phyloP scores from a whole-genome alignment of 1,140 invertebrate genomes.

The Drusus annulatus region DNA sequence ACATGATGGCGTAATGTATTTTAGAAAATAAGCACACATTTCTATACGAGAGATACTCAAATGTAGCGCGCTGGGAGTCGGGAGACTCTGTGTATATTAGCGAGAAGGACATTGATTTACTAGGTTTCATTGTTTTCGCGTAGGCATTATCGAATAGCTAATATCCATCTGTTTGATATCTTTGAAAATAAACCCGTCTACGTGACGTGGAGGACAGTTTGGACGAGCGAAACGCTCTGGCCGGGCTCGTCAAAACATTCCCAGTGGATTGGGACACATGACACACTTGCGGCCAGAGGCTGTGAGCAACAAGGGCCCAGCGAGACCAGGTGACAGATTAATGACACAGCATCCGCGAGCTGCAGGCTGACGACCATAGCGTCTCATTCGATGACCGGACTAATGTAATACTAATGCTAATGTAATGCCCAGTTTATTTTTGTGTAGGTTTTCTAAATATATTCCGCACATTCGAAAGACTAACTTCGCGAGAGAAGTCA shows the following conservation, averaged over 20 bases:
- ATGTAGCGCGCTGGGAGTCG: too few relatives aligned
- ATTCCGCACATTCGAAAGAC: background rate
- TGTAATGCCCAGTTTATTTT: too few relatives aligned
- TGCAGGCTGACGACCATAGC: too few relatives aligned
- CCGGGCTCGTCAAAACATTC: slow-evolving; percentile 40
- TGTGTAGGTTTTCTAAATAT: too few relatives aligned
- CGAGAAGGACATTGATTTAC: too few relatives aligned
- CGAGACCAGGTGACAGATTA: slow-evolving; percentile 7
- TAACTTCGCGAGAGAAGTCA: slow-evolving; percentile 11
- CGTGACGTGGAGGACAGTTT: background rate
- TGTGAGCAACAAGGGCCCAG: background rate
- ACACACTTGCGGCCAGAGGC: slow-evolving; percentile 14
- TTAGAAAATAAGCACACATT: slow-evolving; percentile 30
- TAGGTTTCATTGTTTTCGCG: too few relatives aligned
- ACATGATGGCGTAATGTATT: slow-evolving; percentile 27
- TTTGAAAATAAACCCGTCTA: slow-evolving; percentile 5
- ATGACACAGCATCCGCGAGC: background rate
- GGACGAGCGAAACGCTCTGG: slow-evolving; percentile 19
- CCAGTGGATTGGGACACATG: slow-evolving; percentile 32
- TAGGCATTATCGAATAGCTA: too few relatives aligned
- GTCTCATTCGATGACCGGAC: too few relatives aligned
- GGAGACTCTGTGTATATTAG: too few relatives aligned
- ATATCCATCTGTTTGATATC: background rate
- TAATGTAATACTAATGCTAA: too few relatives aligned
- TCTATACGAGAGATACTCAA: slow-evolving; percentile 3